Evolutionary conservation across 1,140 invertebrate species (phyloP).

Genomic region (Trichomalopsis sarcophagae): DNA sequence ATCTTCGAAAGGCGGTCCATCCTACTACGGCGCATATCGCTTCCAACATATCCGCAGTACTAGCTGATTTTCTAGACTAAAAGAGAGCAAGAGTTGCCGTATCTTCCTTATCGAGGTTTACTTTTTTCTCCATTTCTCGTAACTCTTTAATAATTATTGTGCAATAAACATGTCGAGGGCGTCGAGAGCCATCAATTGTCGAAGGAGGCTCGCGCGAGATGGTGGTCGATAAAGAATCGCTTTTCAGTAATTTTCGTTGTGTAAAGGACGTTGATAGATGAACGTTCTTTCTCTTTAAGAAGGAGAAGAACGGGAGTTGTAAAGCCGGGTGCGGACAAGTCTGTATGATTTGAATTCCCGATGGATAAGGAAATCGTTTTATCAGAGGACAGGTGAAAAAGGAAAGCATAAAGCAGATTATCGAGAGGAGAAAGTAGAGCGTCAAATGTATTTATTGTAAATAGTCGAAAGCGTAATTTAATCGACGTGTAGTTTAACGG

Average conservation of each 20-base stretch:
- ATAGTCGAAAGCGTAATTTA: conserved; percentile 72
- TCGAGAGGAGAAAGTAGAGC: conserved; percentile 47
- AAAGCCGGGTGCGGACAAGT: neutral
- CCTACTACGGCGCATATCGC: conserved; percentile 63
- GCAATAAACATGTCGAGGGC: conserved; percentile 49
- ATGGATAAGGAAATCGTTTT: neutral
- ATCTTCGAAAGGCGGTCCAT: conserved; percentile 41
- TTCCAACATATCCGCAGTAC: conserved; percentile 67
- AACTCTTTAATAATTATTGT: conserved; percentile 50
- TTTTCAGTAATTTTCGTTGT: conserved; percentile 35
- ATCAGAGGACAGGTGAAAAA: neutral
- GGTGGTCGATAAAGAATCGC: conserved; percentile 35
- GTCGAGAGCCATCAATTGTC: conserved; percentile 24
- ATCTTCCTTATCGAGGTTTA: conserved; percentile 41
- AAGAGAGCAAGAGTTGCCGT: conserved; percentile 41
- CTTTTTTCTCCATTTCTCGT: conserved; percentile 47
- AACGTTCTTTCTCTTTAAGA: neutral
- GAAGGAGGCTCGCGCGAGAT: conserved; percentile 6
- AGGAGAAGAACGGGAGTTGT: neutral
- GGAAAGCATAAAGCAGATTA: conserved; percentile 26
- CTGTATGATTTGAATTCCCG: conserved; percentile 17
- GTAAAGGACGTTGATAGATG: neutral
- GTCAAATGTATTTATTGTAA: conserved; percentile 72
- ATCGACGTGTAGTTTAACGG: conserved; percentile 66
- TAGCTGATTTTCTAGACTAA: conserved; percentile 52